phyloP scores from a whole-genome alignment of 2,113 vertebrate genomes.

The Erythrocercus mccallii region DNA sequence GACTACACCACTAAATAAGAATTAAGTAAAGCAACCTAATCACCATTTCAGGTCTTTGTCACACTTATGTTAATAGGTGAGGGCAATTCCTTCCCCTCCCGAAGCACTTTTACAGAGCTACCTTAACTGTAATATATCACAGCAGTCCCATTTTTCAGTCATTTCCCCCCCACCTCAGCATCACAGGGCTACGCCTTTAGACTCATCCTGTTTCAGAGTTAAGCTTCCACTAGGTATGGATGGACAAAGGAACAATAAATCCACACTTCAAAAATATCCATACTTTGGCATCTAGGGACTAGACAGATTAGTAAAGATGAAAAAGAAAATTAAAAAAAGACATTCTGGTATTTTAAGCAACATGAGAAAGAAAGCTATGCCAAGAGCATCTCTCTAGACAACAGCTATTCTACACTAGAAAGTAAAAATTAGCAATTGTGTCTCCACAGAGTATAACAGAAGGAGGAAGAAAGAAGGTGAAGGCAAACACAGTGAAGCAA shows the following conservation, averaged over 20 bases:
- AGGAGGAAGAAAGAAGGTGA: conserved; percentile 10
- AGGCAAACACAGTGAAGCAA: background rate
- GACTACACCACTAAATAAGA: background rate
- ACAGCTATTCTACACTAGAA: conserved; percentile 13
- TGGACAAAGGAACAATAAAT: background rate
- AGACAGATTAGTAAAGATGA: background rate
- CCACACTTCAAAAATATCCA: background rate
- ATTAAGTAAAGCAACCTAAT: background rate
- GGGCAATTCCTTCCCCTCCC: background rate
- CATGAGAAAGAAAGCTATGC: background rate
- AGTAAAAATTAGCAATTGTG: conserved; percentile 22
- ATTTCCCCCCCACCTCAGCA: background rate
- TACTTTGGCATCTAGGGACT: background rate
- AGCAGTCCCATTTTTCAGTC: background rate
- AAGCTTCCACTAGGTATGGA: background rate
- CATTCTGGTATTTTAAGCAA: conserved; percentile 19
- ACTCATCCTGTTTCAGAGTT: background rate
- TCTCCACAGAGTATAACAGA: background rate
- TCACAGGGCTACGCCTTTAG: background rate
- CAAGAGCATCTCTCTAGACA: conserved; percentile 22
- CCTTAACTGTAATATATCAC: background rate
- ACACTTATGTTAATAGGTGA: background rate
- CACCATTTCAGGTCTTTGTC: background rate
- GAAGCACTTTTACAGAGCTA: background rate
- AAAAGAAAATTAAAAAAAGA: background rate